Percentiles rank a stretch among this genome's conserved stretches.
These are phyloP conservation scores for Callorhinus ursinus DNA, from an alignment of 2,113 vertebrate species.

Conservation along the genomic window DNA sequence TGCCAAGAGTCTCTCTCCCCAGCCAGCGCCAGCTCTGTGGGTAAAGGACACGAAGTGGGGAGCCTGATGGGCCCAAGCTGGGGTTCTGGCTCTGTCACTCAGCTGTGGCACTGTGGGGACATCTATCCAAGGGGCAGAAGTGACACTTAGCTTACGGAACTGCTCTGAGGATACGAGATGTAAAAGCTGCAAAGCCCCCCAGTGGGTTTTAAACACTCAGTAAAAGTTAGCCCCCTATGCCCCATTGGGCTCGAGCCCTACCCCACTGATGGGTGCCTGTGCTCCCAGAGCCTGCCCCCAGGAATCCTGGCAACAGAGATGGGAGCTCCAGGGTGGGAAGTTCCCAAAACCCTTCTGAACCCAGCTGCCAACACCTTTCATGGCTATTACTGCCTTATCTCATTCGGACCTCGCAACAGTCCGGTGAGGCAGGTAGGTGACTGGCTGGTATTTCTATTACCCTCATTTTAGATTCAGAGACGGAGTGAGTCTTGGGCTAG, in stretches of 20 bases:
- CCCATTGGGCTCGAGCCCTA: not conserved
- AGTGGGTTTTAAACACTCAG: not conserved
- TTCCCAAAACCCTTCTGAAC: not conserved
- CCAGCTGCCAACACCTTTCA: not conserved
- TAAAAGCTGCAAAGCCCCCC: too few relatives aligned
- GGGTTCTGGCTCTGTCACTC: not conserved
- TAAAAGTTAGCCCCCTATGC: not conserved
- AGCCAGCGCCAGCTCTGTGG: slow-evolving; percentile 49
- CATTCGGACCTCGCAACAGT: not conserved
- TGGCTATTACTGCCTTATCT: not conserved
- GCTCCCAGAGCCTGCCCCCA: not conserved
- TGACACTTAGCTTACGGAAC: not conserved
- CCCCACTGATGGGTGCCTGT: not conserved
- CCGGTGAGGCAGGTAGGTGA: not conserved
- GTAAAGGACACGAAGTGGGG: not conserved
- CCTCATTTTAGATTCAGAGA: not conserved
- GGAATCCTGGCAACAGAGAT: not conserved
- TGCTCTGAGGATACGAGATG: not conserved
- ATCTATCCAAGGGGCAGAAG: not conserved
- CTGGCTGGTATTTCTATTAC: not conserved
- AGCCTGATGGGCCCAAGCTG: not conserved
- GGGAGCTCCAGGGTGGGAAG: not conserved
- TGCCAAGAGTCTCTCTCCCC: not conserved
- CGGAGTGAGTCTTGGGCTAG: not conserved
- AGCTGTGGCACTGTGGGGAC: not conserved